Evolutionary conservation across 2,113 vertebrate genomes (phyloP).

Genomic region (Grammomys dolichurus): DNA sequence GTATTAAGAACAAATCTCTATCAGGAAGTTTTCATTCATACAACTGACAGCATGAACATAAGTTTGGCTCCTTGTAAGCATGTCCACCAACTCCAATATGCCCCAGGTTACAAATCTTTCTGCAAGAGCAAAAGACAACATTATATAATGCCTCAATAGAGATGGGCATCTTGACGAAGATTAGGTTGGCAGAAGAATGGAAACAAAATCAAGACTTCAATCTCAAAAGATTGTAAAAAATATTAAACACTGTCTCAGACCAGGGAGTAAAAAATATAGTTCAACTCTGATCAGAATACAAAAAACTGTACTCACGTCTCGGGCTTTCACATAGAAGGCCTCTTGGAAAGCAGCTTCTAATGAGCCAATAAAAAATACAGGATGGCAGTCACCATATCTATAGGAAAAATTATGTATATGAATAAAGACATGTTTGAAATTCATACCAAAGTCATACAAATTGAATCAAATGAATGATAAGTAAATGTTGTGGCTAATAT

Average conservation of each 20-base stretch:
- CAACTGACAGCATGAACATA: constrained; percentile 2
- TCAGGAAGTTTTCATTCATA: constrained; percentile 27
- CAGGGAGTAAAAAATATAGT: background rate
- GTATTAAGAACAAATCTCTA: constrained; percentile 28
- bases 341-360: constrained; percentile 99
- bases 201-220: constrained; percentile 62
- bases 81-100: background rate
- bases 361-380: constrained; percentile 98
- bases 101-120: background rate
- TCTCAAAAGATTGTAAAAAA: background rate
- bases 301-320: constrained; percentile 94
- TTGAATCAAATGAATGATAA: constrained; percentile 60
- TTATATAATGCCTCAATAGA: constrained; percentile 12
- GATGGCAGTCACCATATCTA: constrained; percentile 99
- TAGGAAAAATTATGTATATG: constrained; percentile 76
- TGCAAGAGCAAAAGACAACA: background rate
- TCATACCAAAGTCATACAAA: constrained; percentile 43
- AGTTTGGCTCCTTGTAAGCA: background rate
- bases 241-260: background rate
- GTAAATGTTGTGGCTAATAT: constrained; percentile 33
- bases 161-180: background rate
- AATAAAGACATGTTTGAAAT: constrained; percentile 72
- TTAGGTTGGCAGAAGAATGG: constrained; percentile 10
- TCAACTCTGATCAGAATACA: constrained; percentile 28
- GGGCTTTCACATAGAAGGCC: constrained; percentile 99